phyloP scores from a whole-genome alignment of 2,113 vertebrate species.

The Aegithalos caudatus region DNA sequence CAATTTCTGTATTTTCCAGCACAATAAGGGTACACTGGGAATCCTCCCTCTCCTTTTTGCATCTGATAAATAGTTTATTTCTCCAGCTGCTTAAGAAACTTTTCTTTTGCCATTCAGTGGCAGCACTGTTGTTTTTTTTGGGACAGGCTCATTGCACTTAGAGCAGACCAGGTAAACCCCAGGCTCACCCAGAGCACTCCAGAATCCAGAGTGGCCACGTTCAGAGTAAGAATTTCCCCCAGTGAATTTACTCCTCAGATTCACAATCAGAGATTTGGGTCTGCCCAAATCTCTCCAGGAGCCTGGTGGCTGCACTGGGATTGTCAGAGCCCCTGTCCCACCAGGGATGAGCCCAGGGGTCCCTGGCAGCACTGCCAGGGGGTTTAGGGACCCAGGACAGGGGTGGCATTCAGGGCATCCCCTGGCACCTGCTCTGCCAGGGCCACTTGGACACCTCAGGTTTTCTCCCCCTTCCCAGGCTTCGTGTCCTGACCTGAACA shows the following conservation, averaged over 20 bases:
- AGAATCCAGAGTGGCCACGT: neutral
- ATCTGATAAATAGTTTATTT: neutral
- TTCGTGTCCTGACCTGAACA: neutral
- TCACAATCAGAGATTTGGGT: neutral
- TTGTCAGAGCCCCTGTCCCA: neutral
- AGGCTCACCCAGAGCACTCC: neutral
- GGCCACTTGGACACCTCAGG: accelerated
- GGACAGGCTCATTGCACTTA: neutral
- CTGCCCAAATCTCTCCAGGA: neutral
- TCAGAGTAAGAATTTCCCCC: neutral
- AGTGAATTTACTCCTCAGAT: neutral
- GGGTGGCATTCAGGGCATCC: neutral
- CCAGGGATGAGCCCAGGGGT: neutral
- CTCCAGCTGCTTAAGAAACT: neutral
- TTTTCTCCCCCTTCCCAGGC: neutral
- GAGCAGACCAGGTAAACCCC: neutral
- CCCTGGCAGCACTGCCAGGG: neutral
- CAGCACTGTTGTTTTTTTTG: neutral
- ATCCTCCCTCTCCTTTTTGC: neutral
- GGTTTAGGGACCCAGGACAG: neutral
- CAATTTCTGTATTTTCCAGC: neutral
- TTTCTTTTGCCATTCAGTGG: neutral
- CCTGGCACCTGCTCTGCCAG: too few relatives aligned
- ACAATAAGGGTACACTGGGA: neutral
- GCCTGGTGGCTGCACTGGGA: neutral